Base-by-base conservation (phyloP, 2,113 vertebrate species). In the Psephotus haematonotus region DNA sequence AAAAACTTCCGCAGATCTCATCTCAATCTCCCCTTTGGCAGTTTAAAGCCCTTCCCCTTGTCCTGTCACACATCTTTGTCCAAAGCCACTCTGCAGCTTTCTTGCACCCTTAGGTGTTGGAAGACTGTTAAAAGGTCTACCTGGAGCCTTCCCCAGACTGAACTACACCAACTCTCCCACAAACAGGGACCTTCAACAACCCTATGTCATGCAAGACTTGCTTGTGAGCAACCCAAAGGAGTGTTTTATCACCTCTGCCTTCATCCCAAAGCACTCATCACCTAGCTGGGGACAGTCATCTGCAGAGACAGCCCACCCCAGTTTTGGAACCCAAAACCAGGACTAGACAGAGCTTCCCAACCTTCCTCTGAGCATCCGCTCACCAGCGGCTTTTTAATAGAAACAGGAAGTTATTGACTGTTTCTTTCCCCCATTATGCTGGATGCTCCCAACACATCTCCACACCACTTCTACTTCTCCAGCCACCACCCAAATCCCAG, bases 311-410 rank as follows among this genome's bases (percentile, higher is more conserved):
- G 39, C 24, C n/a, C 29, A 28, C 19, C 46, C 46, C 4, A 2
- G 3, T 55, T 46, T 22, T 0, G 2, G 35, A 64, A 33, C 27
- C 35, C 49, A 35, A 59, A 59, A 28, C 0, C 1, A 55, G 20
- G n/a, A 31, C 49, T 17, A 35, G 20, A 31, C 10, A 2, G 7
- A 64, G 25, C 43, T 90, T 50, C 22, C 4, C n/a, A 59, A 9
- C 22, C 28, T 72, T 33, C 25, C 37, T n/a, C 28, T 15, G 10
- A 67, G 24, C 28, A 28, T 46, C 59, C 24, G 8, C 28, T 75
- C 28, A 5, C 60, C 41, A 14, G 25, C 2, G 33, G 22, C 70
- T 55, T 52, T 55, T 79, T 13, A 44, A 69, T 1, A 63, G 17
- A 11, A 29, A 22, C 7, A 33, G 31, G 15, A 53, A 53, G 27